Evolutionary conservation across 2,888 invertebrate genomes (phyloP).

Genomic region (Drosophila merina): DNA sequence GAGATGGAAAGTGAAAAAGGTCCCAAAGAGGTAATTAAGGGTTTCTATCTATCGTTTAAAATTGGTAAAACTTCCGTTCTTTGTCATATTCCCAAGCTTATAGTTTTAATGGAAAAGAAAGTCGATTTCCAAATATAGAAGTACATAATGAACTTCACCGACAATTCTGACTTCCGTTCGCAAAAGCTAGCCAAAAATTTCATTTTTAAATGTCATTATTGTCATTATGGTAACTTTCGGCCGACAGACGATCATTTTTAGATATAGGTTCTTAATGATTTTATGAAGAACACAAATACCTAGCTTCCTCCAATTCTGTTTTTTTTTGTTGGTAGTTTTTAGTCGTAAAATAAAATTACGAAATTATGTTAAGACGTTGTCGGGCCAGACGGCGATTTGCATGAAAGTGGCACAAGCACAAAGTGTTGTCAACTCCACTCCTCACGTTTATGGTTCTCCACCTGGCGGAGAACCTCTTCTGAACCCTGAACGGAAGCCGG

Average conservation of each 20-base stretch:
- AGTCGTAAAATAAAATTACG: slow-evolving; percentile 54
- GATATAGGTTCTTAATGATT: slow-evolving; percentile 45
- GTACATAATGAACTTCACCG: slow-evolving; percentile 3
- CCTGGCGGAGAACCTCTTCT: slow-evolving; percentile 15
- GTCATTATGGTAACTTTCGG: slow-evolving; percentile 6
- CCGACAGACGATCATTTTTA: slow-evolving; percentile 17
- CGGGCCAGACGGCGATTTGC: slow-evolving; percentile 64
- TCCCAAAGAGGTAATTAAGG: not conserved
- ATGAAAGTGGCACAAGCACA: slow-evolving; percentile 73
- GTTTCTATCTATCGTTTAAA: no score
- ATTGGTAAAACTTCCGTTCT: slow-evolving; percentile 7
- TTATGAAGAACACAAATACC: slow-evolving; percentile 40
- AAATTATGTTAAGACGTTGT: slow-evolving; percentile 65
- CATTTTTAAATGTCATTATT: slow-evolving; percentile 14
- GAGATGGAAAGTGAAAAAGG: not conserved
- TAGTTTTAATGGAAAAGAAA: slow-evolving; percentile 4
- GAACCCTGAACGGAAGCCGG: slow-evolving; percentile 64
- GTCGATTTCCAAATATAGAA: slow-evolving; percentile 11
- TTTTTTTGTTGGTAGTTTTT: slow-evolving; percentile 4
- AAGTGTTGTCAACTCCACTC: slow-evolving; percentile 55
- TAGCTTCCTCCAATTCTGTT: not conserved
- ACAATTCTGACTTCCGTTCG: slow-evolving; percentile 23
- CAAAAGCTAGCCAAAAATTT: slow-evolving; percentile 12
- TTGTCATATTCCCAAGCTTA: not conserved
- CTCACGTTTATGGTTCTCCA: slow-evolving; percentile 46